These are phyloP conservation scores for Chironomus tentans DNA, from an alignment of 2,888 invertebrate species.

Conservation along the genomic window DNA sequence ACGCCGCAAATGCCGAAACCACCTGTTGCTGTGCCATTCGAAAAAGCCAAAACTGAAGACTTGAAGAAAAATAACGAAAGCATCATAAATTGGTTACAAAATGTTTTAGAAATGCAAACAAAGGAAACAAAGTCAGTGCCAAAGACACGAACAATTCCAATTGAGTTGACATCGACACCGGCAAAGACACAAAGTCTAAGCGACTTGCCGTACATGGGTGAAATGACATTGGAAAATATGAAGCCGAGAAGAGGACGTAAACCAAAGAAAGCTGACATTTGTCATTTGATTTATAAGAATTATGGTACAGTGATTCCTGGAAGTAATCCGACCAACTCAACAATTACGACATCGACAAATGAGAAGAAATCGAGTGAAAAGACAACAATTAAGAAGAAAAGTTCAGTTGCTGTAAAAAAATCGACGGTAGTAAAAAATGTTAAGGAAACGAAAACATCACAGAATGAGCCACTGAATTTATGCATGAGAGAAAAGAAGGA, in stretches of 20 bases:
- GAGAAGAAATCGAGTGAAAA: constrained; percentile 31
- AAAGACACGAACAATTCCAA: constrained; percentile 28
- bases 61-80: constrained; percentile 34
- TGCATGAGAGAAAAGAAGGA: constrained; percentile 69
- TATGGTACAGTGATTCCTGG: constrained; percentile 76
- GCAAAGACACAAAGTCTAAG: constrained; percentile 44
- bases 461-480: constrained; percentile 73
- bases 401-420: too few species aligned
- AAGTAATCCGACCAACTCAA: constrained; percentile 31
- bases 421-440: background rate
- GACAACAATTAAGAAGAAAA: background rate
- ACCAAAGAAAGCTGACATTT: constrained; percentile 87
- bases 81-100: constrained; percentile 45
- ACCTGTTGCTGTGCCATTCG: constrained; percentile 28
- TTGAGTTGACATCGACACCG: constrained; percentile 25
- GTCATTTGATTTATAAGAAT: constrained; percentile 83
- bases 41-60: background rate
- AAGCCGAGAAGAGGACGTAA: constrained; percentile 79
- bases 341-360: background rate
- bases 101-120: constrained; percentile 45
- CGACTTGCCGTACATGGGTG: constrained; percentile 85
- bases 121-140: constrained; percentile 10
- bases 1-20: constrained; percentile 34
- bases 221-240: constrained; percentile 80
- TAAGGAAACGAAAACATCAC: constrained; percentile 56